Evolutionary conservation across 2,113 vertebrate species (phyloP), one percentile per base, ranked within the genome.

Genomic region (Chaetodon trifascialis): DNA sequence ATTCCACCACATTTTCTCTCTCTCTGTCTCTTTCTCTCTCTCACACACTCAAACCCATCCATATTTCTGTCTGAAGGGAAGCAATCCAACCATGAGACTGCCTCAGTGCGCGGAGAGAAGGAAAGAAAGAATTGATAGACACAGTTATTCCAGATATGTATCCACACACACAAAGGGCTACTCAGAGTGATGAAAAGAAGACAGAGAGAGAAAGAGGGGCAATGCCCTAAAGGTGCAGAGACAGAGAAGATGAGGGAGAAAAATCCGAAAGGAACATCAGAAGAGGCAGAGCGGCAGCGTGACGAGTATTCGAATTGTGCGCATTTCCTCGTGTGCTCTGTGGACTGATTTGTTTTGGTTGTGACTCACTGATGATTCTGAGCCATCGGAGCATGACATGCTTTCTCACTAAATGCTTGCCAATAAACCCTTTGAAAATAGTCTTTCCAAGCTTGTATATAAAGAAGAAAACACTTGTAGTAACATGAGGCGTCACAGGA

Each of bases 321-420:
- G 78, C 46, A 8, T 68, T 82, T 10, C 76, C 80, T 83, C 19
- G 58, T 88, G 76, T 65, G 65, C 84, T 86, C 59, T 21, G 76
- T 72, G 66, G 83, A 76, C 79, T 59, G 79, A 88, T 89, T 90
- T 80, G 86, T 85, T 89, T 64, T 84, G 88, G 90, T 85, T 66
- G 86, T 92, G 90, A 93, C 82, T 93, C 92, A 92, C 68, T 21
- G 62, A 90, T 54, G 74, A 85, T 77, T 82, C 72, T 55, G 44
- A 86, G 75, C 68, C 65, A 73, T 68, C 42, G 14, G 76, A 58
- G 25, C 76, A 73, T 7, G 34, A 36, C 82, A 65, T 60, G 44
- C 79, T 66, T 70, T 85, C 86, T 79, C 83, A 62, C 73, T 23
- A 36, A 77, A 84, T 3, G 67, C 52, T 62, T 70, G 86, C 76